phyloP scores from a whole-genome alignment of 53 echinoderm and acorn worm species.

The Astropecten irregularis region DNA sequence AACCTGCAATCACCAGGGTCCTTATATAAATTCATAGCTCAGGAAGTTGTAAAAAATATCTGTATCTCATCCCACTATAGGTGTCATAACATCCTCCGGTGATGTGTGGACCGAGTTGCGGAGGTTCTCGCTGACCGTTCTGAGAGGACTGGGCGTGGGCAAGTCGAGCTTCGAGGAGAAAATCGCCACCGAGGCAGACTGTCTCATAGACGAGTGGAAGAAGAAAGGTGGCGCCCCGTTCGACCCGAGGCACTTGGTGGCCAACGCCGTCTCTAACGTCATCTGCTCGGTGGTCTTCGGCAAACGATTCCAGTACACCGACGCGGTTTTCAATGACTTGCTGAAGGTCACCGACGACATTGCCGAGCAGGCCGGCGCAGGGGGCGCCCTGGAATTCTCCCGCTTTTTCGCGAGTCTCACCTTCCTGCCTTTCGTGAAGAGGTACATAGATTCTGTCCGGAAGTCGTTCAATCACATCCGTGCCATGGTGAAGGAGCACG shows the following conservation, averaged over 20 bases:
- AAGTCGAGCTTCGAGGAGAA: conserved; percentile 9
- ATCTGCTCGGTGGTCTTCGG: conserved; percentile 57
- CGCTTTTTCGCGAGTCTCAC: conserved; percentile 2
- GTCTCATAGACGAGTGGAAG: conserved; percentile 16
- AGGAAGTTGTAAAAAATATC: too few species aligned
- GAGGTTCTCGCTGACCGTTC: conserved; percentile 26
- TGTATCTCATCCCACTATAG: too few species aligned
- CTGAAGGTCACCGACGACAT: background rate
- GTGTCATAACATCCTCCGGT: conserved; percentile 46
- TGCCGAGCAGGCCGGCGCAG: background rate
- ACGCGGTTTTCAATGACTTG: background rate
- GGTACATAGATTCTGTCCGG: background rate
- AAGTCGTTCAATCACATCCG: background rate
- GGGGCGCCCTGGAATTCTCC: conserved; percentile 32
- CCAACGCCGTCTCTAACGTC: conserved; percentile 58
- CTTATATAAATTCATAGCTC: too few species aligned
- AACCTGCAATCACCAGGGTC: too few species aligned
- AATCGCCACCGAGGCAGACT: conserved; percentile 24
- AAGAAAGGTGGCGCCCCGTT: conserved; percentile 10
- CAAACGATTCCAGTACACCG: conserved; percentile 18
- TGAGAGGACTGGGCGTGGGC: conserved; percentile 57
- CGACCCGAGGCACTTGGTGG: conserved; percentile 16
- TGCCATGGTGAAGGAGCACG: conserved; percentile 3
- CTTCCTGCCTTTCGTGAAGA: conserved; percentile 18
- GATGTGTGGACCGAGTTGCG: conserved; percentile 50